Evolutionary conservation across 1,140 invertebrate genomes (phyloP), one percentile per base, ranked within the genome.

Genomic region (Brachionus plicatilis): DNA sequence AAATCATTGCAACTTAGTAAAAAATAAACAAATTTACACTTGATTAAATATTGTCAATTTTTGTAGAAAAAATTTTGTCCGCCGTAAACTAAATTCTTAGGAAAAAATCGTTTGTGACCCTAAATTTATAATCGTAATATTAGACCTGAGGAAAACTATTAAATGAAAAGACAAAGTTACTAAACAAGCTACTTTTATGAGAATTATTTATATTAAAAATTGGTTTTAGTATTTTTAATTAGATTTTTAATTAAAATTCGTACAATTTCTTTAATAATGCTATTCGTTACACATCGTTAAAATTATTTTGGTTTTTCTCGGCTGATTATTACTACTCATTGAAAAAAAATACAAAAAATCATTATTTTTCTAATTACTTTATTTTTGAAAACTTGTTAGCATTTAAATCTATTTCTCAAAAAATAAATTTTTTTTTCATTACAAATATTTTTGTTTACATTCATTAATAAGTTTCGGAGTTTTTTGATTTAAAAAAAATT

Each of bases 231-330:
- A 60, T 60, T 60, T 56, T 60, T 60, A 60, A 60, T 60, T 60
- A 60, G 20, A 60, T 20, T 20, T 60, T 20, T 60, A 60, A 60
- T 60, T 60, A 60, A 60, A 60, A 60, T 20, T 60, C 20, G 53
- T 60, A 8, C 53, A 20, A 60, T 60, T 60, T 60, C 8, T 24
- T 24, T 20, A 60, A 60, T 20, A 20, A 60, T 60, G 7, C 53
- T 60, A 60, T 60, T 60, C 53, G 53, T 60, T 60, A 60, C 53
- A 60, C 53, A 60, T 60, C n/a, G 53, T 60, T 60, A 60, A 60
- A 60, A 60, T 60, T 60, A 12, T 60, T 20, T 60, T 20, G 53
- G 53, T 17, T 60, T 56, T 60, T 60, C 20, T 20, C 53, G 53
- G 53, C n/a, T 20, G 53, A 60, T 60, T 24, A 60, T 24, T 9